Evolutionary conservation across 1,140 invertebrate genomes (phyloP), one percentile per base, ranked within the genome.

Genomic region (Parapsyche elsis): DNA sequence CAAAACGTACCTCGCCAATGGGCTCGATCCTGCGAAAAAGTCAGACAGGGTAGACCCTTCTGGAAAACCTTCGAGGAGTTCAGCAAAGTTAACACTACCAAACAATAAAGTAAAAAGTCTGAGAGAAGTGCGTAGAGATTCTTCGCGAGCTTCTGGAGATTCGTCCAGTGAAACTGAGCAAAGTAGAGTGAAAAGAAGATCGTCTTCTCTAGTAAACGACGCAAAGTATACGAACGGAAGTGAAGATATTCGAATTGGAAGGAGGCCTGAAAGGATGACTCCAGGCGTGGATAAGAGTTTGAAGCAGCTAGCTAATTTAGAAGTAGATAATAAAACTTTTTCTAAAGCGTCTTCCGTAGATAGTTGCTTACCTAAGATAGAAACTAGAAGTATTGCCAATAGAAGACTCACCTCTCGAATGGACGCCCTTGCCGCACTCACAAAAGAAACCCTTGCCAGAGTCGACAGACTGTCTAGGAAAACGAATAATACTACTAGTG

Each of bases 361-460:
- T 82, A 82, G 78, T 80, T 64, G 44, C 24, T 30, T 61, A 19
- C 49, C 53, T 53, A 82, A 80, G 59, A 21, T 77, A 73, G 71
- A 82, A 61, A 79, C 73, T 70, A 80, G 19, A 49, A 61, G 46
- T 44, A 44, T 30, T 24, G 23, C 67, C 9, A 82, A 82, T 45
- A 59, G 86, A 84, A 90, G 90, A 85, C 89, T 92, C 80, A 90
- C 90, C 9, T 89, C 90, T 80, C 88, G 91, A 84, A 90, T 93
- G 87, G 91, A 93, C 78, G 92, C 89, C 81, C 86, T 93, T 84
- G 90, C 91, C 76, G 91, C 91, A 9, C 87, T 92, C 78, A 93
- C 92, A n/a, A 91, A 90, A 85, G 91, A 92, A 81, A 92, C 92
- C 5, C 89, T 93, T 86, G 92, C 92, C 84, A 90, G 91, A 83